A percentile compares a stretch with the other conserved stretches of the same genome.
These are phyloP conservation scores for Timandra comae DNA, from an alignment of 2,888 invertebrate species.

Conservation along the genomic window DNA sequence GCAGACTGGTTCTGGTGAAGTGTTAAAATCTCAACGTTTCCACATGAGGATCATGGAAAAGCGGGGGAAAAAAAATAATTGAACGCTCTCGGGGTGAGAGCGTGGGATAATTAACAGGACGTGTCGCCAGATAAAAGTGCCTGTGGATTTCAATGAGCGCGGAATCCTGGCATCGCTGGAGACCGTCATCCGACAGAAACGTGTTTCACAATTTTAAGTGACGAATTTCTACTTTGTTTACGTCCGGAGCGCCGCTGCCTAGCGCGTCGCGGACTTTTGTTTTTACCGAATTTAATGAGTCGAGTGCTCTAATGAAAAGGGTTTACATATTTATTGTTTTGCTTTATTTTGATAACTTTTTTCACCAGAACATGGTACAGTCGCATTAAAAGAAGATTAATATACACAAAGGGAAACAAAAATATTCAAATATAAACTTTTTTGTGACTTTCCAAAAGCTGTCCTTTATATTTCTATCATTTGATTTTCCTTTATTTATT, in stretches of 20 bases:
- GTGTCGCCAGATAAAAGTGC: conserved; percentile 71
- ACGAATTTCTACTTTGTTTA: conserved; percentile 60
- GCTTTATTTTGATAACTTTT: too few species aligned
- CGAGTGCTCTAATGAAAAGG: too few species aligned
- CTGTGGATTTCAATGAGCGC: conserved; percentile 63
- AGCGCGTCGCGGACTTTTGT: conserved; percentile 34
- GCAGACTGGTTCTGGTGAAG: conserved; percentile 68
- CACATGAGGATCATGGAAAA: conserved; percentile 66
- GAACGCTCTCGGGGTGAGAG: conserved; percentile 66
- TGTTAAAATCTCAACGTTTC: conserved; percentile 74
- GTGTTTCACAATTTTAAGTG: conserved; percentile 56
- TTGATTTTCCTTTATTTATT: too few species aligned
- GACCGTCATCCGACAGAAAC: conserved; percentile 37
- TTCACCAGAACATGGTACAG: too few species aligned
- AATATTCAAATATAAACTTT: too few species aligned
- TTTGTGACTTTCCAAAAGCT: too few species aligned
- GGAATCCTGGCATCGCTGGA: conserved; percentile 49
- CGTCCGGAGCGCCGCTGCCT: conserved; percentile 43
- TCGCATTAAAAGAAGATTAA: too few species aligned
- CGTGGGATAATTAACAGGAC: conserved; percentile 74
- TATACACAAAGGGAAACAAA: too few species aligned
- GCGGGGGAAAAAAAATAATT: conserved; percentile 67
- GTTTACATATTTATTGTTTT: too few species aligned
- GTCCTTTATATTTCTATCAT: too few species aligned
- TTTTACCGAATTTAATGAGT: conserved; percentile 25